These are phyloP conservation scores for Gallinago undulata DNA, from an alignment of 2,113 vertebrate species.

Conservation along the genomic window DNA sequence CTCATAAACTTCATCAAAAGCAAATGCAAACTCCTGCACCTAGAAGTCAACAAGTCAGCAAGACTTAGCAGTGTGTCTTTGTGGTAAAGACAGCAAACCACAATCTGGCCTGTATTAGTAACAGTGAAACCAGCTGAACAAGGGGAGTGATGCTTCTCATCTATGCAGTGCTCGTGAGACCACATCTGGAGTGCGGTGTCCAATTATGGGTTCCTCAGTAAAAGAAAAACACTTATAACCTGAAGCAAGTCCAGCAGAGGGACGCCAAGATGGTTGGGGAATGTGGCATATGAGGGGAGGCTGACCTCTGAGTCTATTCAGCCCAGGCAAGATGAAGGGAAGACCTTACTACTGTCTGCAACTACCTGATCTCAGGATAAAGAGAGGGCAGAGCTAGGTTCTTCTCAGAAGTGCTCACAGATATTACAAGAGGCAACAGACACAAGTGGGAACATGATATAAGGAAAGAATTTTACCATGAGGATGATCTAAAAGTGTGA, in stretches of 20 bases:
- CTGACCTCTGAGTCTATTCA: neutral
- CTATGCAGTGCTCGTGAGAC: neutral
- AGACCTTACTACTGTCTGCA: neutral
- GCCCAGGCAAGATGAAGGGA: neutral
- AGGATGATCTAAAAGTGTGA: neutral
- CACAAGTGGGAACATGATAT: neutral
- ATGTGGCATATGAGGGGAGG: neutral
- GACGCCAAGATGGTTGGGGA: fast-evolving
- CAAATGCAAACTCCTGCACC: neutral
- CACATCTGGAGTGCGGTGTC: neutral
- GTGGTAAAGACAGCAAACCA: neutral
- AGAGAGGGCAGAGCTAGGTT: neutral
- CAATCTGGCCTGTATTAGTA: neutral
- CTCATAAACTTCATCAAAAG: neutral
- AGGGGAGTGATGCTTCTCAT: neutral
- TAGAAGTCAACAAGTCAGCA: neutral
- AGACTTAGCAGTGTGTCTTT: neutral
- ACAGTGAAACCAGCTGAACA: neutral
- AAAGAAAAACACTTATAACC: neutral
- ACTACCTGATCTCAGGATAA: neutral
- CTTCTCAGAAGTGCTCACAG: neutral
- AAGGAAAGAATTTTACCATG: neutral
- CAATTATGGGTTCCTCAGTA: neutral
- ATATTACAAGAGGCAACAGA: neutral
- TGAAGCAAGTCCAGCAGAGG: neutral